Evolutionary conservation across 2,113 vertebrate genomes (phyloP), one percentile per base, ranked within the genome.

Genomic region (Sturnus vulgaris): DNA sequence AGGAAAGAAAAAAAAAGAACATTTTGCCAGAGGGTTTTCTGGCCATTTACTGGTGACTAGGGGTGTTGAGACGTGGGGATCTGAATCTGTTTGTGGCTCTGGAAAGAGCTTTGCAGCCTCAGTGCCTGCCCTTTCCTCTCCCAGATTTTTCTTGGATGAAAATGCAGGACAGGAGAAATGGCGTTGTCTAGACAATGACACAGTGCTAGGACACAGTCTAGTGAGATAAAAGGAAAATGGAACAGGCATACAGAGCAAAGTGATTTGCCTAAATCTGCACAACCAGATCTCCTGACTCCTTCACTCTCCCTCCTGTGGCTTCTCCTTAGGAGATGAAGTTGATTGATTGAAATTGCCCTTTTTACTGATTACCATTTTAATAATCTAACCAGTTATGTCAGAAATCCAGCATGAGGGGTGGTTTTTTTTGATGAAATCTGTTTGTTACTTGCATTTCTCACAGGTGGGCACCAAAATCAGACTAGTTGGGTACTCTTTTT

Each of bases 301-400:
- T 91, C 89, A 95, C 92, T 91, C 83, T 95, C 83, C 88, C 94
- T 95, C 94, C 96, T 79, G 92, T 95, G 96, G 94, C 49, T 97
- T 97, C 89, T 95, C 92, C 89, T 94, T 95, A 94, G 94, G 95
- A 95, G 84, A 93, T 86, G 95, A 92, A 96, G 83, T 92, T 96
- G 94, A 95, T 90, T 96, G 95, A 95, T 91, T 95, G 93, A 94
- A 96, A 97, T 93, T 96, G 95, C 92, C 92, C 91, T 95, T 96
- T 95, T 95, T 95, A 71, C 95, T 95, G 96, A 97, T 96, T 96
- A 93, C 92, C 92, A 87, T 95, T 95, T 94, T 96, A 96, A 96
- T 96, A 94, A 94, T 96, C 92, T 95, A 93, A 88, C 92, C 80
- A 96, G 91, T 86, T 94, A 88, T 78, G 82, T 88, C 80, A 97